Evolutionary conservation across 1,140 invertebrate genomes (phyloP).

Genomic region (Matsumurasca onukii): DNA sequence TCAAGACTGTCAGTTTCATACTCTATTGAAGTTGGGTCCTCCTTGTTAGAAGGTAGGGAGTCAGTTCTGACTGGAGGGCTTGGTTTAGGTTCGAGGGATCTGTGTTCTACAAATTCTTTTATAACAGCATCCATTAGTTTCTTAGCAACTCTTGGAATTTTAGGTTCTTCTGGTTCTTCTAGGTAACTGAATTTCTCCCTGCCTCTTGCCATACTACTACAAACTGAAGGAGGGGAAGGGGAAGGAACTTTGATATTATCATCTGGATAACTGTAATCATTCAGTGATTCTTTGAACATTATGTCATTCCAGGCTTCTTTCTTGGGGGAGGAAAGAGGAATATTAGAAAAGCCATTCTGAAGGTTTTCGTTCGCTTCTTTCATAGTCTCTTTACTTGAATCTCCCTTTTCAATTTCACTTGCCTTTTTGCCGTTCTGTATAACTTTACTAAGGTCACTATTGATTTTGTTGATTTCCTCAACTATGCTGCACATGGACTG

Average conservation of each 20-base stretch:
- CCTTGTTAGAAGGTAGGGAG: conserved; percentile 10
- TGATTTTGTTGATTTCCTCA: conserved; percentile 15
- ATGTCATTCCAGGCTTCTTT: conserved; percentile 13
- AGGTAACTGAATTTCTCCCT: conserved; percentile 39
- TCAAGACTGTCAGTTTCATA: conserved; percentile 82
- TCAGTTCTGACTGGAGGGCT: conserved; percentile 20
- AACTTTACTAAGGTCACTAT: background rate
- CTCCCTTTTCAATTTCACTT: background rate
- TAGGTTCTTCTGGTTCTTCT: conserved; percentile 22
- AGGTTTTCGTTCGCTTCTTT: too few species aligned
- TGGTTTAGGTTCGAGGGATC: conserved; percentile 46
- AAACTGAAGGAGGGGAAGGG: conserved; percentile 35
- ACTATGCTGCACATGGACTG: background rate
- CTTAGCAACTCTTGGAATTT: conserved; percentile 44
- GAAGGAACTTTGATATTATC: conserved; percentile 28
- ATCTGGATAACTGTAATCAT: background rate
- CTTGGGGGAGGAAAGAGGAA: background rate
- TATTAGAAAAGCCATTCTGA: too few species aligned
- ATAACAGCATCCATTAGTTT: conserved; percentile 55
- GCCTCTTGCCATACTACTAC: conserved; percentile 36
- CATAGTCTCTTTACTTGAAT: too few species aligned
- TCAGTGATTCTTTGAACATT: background rate
- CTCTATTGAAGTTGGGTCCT: conserved; percentile 48
- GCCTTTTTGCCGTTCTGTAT: background rate
- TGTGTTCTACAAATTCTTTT: conserved; percentile 52